A percentile compares a stretch with the other conserved stretches of the same genome.
Evolutionary conservation across 2,888 invertebrate genomes (phyloP).

Genomic region (Cataglyphis altisquamis): DNA sequence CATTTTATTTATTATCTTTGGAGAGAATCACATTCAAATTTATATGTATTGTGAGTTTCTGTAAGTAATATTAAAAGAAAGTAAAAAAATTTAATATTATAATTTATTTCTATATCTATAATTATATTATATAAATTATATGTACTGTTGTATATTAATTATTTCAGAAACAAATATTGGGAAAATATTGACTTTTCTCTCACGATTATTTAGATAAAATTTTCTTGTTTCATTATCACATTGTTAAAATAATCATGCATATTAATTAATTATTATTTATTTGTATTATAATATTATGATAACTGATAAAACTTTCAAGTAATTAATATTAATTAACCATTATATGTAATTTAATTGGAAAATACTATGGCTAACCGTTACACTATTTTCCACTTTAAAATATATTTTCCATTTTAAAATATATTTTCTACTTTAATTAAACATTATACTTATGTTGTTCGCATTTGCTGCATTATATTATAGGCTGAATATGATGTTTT

Average conservation of each 20-base stretch:
- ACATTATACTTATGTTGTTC: neutral
- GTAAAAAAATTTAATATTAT: no score
- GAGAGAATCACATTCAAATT: neutral
- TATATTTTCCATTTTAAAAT: no score
- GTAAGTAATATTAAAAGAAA: no score
- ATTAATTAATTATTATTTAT: slow-evolving; percentile 4
- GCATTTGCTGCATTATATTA: slow-evolving; percentile 25
- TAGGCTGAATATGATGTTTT: slow-evolving; percentile 44
- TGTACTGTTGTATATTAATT: neutral
- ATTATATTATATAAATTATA: neutral
- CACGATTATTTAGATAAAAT: neutral
- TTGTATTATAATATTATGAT: neutral
- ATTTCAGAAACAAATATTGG: neutral
- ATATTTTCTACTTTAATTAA: no score
- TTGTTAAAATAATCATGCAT: neutral
- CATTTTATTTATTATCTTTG: neutral
- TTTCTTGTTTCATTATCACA: neutral
- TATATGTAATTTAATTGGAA: neutral
- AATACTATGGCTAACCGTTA: neutral
- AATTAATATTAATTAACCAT: neutral
- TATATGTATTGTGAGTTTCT: neutral
- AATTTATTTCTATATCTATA: neutral
- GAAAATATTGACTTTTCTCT: neutral
- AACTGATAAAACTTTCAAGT: neutral
- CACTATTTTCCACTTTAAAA: neutral